These are phyloP conservation scores for Ptychadena robeensis DNA, from an alignment of 2,797 vertebrate genomes.

Conservation along the genomic window DNA sequence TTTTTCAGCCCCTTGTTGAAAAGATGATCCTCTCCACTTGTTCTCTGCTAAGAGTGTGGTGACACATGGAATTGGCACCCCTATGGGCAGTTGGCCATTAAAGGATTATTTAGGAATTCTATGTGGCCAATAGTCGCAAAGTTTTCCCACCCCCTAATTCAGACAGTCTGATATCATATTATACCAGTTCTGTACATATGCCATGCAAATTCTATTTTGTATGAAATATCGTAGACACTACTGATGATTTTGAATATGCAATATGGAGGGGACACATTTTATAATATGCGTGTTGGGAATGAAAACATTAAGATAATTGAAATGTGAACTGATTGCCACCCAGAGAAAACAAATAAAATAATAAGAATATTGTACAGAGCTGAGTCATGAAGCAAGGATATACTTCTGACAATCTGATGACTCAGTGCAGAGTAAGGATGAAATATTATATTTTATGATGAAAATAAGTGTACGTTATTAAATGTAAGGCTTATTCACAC, in stretches of 20 bases:
- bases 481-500: neutral
- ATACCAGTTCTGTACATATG: no score
- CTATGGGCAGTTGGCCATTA: no score
- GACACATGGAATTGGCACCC: no score
- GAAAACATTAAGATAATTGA: slow-evolving; percentile 23
- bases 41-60: neutral
- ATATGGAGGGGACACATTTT: slow-evolving; percentile 21
- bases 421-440: neutral
- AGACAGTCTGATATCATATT: no score
- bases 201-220: neutral
- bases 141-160: no score
- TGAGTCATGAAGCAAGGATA: slow-evolving; percentile 17
- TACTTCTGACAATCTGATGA: slow-evolving; percentile 16
- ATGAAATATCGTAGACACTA: slow-evolving; percentile 9
- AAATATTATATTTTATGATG: neutral
- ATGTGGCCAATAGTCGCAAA: no score
- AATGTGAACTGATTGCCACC: slow-evolving; percentile 25
- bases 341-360: slow-evolving; percentile 21
- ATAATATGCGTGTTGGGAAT: slow-evolving; percentile 34
- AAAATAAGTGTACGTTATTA: neutral
- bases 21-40: neutral
- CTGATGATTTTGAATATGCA: slow-evolving; percentile 17
- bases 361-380: slow-evolving; percentile 11
- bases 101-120: no score
- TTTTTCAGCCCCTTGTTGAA: slow-evolving; percentile 4